Percentiles rank a stretch among this genome's conserved stretches.
phyloP scores from a whole-genome alignment of 2,797 vertebrate species.

The Cyprinella venusta region DNA sequence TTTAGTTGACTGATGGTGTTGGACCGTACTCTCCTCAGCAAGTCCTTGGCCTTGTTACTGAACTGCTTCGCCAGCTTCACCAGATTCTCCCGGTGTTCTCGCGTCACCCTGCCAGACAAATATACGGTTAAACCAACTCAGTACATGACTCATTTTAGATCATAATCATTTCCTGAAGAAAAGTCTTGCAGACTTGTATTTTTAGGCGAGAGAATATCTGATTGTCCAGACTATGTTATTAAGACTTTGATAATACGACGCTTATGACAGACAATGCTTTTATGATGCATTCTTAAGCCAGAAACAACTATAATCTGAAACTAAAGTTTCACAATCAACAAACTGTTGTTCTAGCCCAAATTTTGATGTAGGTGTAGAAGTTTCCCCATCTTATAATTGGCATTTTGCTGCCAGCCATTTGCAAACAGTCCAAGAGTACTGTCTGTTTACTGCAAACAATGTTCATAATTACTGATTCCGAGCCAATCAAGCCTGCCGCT shows the following conservation, averaged over 20 bases:
- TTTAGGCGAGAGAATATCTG: neutral
- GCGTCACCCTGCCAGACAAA: conserved; percentile 81
- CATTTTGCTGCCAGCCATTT: conserved; percentile 72
- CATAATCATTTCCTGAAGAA: neutral
- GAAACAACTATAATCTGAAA: neutral
- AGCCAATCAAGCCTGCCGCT: conserved; percentile 80
- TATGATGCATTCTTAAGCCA: neutral
- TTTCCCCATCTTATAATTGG: conserved; percentile 70
- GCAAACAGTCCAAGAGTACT: conserved; percentile 79
- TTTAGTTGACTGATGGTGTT: conserved; percentile 82
- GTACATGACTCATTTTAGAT: neutral
- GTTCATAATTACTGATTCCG: conserved; percentile 80
- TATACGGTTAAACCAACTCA: neutral
- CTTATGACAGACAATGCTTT: neutral
- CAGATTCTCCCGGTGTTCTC: conserved; percentile 92
- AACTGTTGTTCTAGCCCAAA: conserved; percentile 64
- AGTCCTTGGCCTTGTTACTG: conserved; percentile 94
- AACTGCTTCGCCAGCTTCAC: conserved; percentile 89
- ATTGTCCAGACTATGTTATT: neutral
- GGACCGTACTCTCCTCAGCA: conserved; percentile 84
- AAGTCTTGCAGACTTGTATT: neutral
- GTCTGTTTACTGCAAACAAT: conserved; percentile 85
- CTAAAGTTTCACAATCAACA: conserved; percentile 51
- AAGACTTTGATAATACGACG: neutral
- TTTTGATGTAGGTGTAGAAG: conserved; percentile 44